Conservation (phyloP, 2,113 vertebrate species). For the Tupaia tana region DNA sequence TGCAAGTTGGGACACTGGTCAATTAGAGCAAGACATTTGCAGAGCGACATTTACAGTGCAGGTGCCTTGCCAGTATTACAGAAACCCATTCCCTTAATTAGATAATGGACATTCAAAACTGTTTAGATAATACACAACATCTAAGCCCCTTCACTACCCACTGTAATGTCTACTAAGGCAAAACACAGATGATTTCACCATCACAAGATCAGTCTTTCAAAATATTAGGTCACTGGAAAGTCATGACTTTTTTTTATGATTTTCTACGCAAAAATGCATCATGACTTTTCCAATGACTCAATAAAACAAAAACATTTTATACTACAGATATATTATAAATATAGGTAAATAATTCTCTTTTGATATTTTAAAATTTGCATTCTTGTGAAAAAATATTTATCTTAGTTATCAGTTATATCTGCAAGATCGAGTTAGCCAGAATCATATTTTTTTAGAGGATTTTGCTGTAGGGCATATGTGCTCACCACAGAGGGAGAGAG, state of each 20-base stretch:
- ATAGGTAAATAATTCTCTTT: background rate
- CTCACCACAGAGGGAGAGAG: no score
- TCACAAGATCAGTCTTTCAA: slow-evolving; percentile 26
- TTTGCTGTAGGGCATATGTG: no score
- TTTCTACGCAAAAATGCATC: no score
- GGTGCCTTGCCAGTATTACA: background rate
- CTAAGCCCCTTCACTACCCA: background rate
- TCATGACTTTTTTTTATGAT: no score
- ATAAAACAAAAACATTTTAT: slow-evolving; percentile 37
- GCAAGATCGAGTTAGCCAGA: background rate
- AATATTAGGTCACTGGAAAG: background rate
- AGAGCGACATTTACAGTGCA: background rate
- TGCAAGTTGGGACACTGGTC: background rate
- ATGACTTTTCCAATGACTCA: no score
- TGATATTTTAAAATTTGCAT: slow-evolving; percentile 44
- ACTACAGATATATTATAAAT: background rate
- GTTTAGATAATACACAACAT: slow-evolving; percentile 33
- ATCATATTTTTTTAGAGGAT: background rate
- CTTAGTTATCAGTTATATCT: slow-evolving; percentile 35
- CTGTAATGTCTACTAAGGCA: slow-evolving; percentile 24
- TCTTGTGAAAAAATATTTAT: slow-evolving; percentile 25
- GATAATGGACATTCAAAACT: background rate
- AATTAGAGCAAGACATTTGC: background rate
- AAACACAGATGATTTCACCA: background rate
- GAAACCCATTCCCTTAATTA: background rate